Evolutionary conservation across 2,797 vertebrate genomes (phyloP), one percentile per base, ranked within the genome.

Genomic region (Ceyx erithaca): DNA sequence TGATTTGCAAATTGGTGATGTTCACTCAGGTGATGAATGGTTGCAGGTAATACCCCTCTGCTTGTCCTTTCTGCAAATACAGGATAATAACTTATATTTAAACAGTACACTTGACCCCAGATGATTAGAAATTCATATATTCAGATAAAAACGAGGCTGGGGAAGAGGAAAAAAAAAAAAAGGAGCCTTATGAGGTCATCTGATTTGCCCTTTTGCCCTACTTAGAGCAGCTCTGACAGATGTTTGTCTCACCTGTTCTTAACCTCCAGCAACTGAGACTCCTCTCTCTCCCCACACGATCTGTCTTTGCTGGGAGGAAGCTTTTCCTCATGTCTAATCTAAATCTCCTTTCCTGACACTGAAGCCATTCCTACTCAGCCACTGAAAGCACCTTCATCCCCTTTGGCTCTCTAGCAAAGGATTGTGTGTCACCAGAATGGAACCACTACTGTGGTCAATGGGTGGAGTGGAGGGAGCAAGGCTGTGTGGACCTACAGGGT

Each of bases 181-280:
- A 48, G 52, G 14, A 76, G 68, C 77, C 84, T 89, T 89, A 55
- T 22, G 31, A 92, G 93, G 92, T 96, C 94, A 94, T 93, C 93
- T 94, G 89, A 87, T 93, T 75, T 89, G 72, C 93, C 79, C 90
- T 94, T 85, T 81, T 94, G 86, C 81, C 72, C 80, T 94, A 75
- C 69, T 95, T 95, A 57, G 26, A 87, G 82, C 52, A 26, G 61
- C 77, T 49, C 86, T 94, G 93, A 90, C 94, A 94, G 92, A 89
- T 95, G 89, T 96, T 95, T 92, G 84, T 89, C 89, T 96, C 92
- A 96, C 92, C 92, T 95, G 58, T 64, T 94, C 93, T 94, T 95
- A 94, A 95, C 94, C 94, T 92, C 86, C 46, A 46, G 58, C 10
- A 1, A 8, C 7, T 40, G 71, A 94, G 72, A 57, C 80, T 82